Evolutionary conservation across 2,797 vertebrate genomes (phyloP), one percentile per base, ranked within the genome.

Genomic region (Chrysolophus pictus): DNA sequence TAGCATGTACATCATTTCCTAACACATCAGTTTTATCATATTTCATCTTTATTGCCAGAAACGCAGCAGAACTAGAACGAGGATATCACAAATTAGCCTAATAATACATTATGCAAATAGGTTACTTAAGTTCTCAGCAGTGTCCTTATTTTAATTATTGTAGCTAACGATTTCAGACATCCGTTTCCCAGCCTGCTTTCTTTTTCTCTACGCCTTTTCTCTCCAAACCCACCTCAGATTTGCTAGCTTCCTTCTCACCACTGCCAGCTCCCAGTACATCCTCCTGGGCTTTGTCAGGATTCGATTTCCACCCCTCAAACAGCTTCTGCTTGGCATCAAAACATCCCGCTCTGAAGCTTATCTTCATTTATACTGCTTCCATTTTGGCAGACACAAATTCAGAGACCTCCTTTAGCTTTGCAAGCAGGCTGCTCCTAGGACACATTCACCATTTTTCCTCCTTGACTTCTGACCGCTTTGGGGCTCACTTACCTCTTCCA

Each of bases 11-110:
- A 60, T 41, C 1, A 70, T 62, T 71, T 90, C 83, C 63, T 64
- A 94, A 64, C 63, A 39, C 0, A 0, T 46, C 82, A 33, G 2
- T 77, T 88, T 69, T 59, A 71, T 41, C 39, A 2, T 42, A 70
- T 39, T 80, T 95, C 42, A 72, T 37, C 59, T 69, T 87, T 55
- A 75, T 16, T 75, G n/a, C 55, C 63, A 86, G 58, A 75, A 64
- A 85, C 12, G 26, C 46, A 80, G 41, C 41, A 2, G 14, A 63
- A 76, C 39, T 0, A 51, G 13, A 89, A 77, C 14, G 41, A 65
- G 51, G 70, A 56, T 26, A 74, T 13, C 33, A 71, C 62, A 65
- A 84, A 80, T 71, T 42, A 85, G 49, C 28, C 73, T 49, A 69
- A 68, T 51, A 85, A 71, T 12, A 42, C 46, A 23, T 80, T 58